phyloP scores from a whole-genome alignment of 2,797 vertebrate genomes.

The Micropoecilia bifurca region DNA sequence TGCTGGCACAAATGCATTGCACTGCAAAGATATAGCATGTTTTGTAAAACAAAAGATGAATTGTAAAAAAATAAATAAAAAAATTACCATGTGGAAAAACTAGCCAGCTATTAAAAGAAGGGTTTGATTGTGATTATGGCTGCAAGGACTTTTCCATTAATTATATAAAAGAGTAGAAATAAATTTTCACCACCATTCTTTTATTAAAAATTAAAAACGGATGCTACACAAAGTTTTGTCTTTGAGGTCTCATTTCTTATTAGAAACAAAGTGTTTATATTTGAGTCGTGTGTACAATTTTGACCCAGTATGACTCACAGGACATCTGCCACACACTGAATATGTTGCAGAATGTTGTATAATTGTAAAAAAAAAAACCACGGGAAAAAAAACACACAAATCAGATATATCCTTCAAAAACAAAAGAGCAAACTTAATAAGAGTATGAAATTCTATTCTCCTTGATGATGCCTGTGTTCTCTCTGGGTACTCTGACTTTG shows the following conservation, averaged over 20 bases:
- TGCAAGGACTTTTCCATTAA: neutral
- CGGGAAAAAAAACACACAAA: accelerated
- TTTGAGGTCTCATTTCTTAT: no score
- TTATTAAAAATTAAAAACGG: neutral
- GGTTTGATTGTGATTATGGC: neutral
- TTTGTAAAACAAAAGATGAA: neutral
- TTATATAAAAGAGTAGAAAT: neutral
- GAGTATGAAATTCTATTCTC: neutral
- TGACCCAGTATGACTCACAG: neutral
- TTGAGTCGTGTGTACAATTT: no score
- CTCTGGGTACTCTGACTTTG: neutral
- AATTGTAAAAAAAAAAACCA: neutral
- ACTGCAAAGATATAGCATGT: no score
- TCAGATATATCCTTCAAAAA: neutral
- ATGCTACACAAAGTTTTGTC: neutral
- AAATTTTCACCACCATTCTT: neutral
- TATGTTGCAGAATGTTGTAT: neutral
- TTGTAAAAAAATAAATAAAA: no score
- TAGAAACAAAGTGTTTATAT: no score
- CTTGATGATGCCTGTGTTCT: neutral
- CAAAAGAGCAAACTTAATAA: neutral
- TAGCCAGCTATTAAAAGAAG: neutral
- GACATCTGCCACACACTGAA: no score
- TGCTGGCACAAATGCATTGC: no score
- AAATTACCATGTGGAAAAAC: neutral